Conservation (phyloP, 2,113 vertebrate genomes). For the Symphodus melops region DNA sequence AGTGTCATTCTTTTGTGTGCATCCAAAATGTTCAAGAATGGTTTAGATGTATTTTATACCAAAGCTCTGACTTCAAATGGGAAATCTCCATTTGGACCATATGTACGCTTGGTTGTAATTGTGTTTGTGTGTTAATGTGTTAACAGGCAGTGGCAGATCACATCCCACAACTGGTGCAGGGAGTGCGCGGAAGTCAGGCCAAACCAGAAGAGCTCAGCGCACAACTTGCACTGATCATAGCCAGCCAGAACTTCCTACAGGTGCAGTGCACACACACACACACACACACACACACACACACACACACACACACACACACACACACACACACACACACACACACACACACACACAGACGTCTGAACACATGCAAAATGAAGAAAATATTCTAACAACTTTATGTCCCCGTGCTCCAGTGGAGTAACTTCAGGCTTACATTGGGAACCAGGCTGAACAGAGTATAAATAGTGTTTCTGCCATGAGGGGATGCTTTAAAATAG, state of each 20-base stretch:
- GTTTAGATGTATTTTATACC: too few relatives aligned
- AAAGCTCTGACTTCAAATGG: not conserved
- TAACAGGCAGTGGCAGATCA: slow-evolving; percentile 93
- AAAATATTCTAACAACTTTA: slow-evolving; percentile 33
- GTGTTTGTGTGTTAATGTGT: slow-evolving; percentile 19
- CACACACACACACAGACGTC: not conserved
- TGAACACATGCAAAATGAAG: not conserved
- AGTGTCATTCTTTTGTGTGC: not conserved
- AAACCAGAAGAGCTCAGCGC: slow-evolving; percentile 95
- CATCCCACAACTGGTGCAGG: slow-evolving; percentile 97
- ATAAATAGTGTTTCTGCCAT: slow-evolving; percentile 63
- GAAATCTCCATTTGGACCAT: not conserved
- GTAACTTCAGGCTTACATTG: slow-evolving; percentile 31
- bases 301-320: not conserved
- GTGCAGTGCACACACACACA: slow-evolving; percentile 70
- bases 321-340: not conserved
- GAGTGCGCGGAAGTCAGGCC: slow-evolving; percentile 94
- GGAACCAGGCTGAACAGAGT: slow-evolving; percentile 57
- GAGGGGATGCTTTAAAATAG: slow-evolving; percentile 54
- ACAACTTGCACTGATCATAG: slow-evolving; percentile 94
- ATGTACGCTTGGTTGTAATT: slow-evolving; percentile 7
- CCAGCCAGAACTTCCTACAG: slow-evolving; percentile 98
- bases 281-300: not conserved
- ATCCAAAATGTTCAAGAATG: not conserved
- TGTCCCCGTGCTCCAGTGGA: slow-evolving; percentile 2